A percentile compares a stretch with the other conserved stretches of the same genome.
These are phyloP conservation scores for Drosophila pectinifera DNA, from an alignment of 1,140 invertebrate species.

Conservation along the genomic window DNA sequence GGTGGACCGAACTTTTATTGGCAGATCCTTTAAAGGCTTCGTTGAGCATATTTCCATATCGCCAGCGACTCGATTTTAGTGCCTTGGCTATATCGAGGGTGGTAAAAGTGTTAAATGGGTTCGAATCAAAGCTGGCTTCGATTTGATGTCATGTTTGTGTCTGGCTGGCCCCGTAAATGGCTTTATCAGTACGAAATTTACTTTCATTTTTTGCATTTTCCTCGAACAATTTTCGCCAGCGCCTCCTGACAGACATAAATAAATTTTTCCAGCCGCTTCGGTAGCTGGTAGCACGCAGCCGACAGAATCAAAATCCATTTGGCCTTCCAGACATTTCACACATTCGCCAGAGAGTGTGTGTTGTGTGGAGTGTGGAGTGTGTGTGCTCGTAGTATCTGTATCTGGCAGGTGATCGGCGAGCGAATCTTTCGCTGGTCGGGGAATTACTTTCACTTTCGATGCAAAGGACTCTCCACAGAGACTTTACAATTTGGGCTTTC, in stretches of 20 bases:
- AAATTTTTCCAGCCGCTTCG: constrained; percentile 51
- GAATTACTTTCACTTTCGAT: constrained; percentile 74
- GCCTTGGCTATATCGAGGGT: constrained; percentile 30
- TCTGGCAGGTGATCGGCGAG: constrained; percentile 62
- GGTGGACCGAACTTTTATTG: constrained; percentile 13
- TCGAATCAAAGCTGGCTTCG: constrained; percentile 63
- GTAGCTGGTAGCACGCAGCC: constrained; percentile 49
- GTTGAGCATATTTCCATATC: constrained; percentile 58
- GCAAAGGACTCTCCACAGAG: constrained; percentile 64
- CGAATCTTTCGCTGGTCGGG: constrained; percentile 42
- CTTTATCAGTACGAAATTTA: constrained; percentile 61
- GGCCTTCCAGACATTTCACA: constrained; percentile 65
- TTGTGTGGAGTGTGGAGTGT: constrained; percentile 11
- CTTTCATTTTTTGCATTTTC: constrained; percentile 65
- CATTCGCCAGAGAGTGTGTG: constrained; percentile 2
- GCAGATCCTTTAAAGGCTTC: constrained; percentile 74
- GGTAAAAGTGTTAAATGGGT: constrained; percentile 75
- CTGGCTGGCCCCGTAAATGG: constrained; percentile 52
- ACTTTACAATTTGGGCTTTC: constrained; percentile 71
- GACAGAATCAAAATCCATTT: constrained; percentile 49
- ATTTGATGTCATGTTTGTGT: constrained; percentile 63
- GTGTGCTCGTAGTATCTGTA: constrained; percentile 44
- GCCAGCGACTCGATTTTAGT: constrained; percentile 30
- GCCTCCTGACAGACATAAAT: constrained; percentile 50
- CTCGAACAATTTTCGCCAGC: constrained; percentile 31